Base-by-base conservation (phyloP, 2,797 vertebrate genomes). In the Toxotes lorentzi region DNA sequence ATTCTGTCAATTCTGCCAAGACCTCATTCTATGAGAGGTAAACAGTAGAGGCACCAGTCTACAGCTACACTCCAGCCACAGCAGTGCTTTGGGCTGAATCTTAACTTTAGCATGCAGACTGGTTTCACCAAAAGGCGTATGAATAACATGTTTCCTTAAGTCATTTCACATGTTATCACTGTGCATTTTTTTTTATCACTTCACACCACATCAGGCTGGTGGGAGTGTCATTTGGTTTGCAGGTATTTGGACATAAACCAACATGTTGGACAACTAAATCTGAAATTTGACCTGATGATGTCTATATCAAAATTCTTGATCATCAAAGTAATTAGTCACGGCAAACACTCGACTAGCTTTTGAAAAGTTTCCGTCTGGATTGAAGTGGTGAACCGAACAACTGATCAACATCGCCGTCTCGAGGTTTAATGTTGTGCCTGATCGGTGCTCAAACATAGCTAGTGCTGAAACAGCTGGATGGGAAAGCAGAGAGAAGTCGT, bases 401-500 rank as follows among this genome's bases (percentile, higher is more conserved):
- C 1, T 11, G 14, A 41, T 5, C 6, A n/a, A 51, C 45, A 14
- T 17, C 54, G 6, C 27, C 5, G 27, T 50, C 35, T 40, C 27
- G 27, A 30, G 27, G 27, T 30, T 30, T 4, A 30, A 30, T 30
- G 27, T 30, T 30, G 27, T 30, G 27, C 27, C 27, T 30, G 27
- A 30, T 30, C 27, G 27, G 27, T 30, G 27, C 27, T 62, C 45
- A 64, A 54, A 73, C 50, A 64, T 5, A 68, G 16, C 10, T 47
- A 32, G 27, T 51, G n/a, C 34, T 54, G 27, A 73, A 53, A 58
- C 54, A 53, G 34, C 66, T 60, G 23, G 4, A 27, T 61, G 53
- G 7, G 10, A 19, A 30, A 21, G 50, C 54, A 47, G 73, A 79
- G 71, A 72, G 66, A 71, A 79, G 73, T 32, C 72, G 35, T 64